A percentile compares a stretch with the other conserved stretches of the same genome.
Conservation (phyloP, 2,888 invertebrate genomes). For the Epiperipatus broadwayi region DNA sequence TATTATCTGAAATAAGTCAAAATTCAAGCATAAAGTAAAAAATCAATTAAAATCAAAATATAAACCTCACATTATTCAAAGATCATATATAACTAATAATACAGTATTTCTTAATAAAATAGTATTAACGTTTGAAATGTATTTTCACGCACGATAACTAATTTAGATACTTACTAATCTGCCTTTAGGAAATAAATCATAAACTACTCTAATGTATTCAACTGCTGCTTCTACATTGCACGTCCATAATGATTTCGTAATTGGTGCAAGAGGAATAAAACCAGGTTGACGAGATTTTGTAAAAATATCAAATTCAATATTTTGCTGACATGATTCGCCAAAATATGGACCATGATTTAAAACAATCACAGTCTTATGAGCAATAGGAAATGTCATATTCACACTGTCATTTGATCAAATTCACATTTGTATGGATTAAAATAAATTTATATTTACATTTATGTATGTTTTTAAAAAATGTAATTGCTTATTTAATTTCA, state of each 20-base stretch:
- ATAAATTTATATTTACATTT: no score
- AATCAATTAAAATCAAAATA: no score
- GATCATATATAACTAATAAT: no score
- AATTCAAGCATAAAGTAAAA: no score
- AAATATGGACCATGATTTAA: conserved; percentile 84
- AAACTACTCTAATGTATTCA: conserved; percentile 87
- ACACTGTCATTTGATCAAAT: no score
- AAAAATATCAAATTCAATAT: conserved; percentile 57
- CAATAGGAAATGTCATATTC: conserved; percentile 45
- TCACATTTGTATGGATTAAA: no score
- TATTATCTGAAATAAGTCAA: no score
- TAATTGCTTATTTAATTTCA: no score
- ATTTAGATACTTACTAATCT: conserved; percentile 43
- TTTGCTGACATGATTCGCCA: conserved; percentile 58
- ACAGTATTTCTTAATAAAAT: no score
- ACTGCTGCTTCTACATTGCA: conserved; percentile 82
- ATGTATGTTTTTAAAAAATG: no score
- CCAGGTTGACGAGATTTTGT: conserved; percentile 44
- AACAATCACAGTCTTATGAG: conserved; percentile 88
- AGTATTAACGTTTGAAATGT: background rate
- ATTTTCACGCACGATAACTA: conserved; percentile 18
- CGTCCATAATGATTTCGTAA: conserved; percentile 87
- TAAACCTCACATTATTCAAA: no score
- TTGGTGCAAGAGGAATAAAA: conserved; percentile 55
- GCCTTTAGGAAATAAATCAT: conserved; percentile 84